These are phyloP conservation scores for Poecilia latipinna DNA, from an alignment of 2,113 vertebrate species.

Conservation along the genomic window DNA sequence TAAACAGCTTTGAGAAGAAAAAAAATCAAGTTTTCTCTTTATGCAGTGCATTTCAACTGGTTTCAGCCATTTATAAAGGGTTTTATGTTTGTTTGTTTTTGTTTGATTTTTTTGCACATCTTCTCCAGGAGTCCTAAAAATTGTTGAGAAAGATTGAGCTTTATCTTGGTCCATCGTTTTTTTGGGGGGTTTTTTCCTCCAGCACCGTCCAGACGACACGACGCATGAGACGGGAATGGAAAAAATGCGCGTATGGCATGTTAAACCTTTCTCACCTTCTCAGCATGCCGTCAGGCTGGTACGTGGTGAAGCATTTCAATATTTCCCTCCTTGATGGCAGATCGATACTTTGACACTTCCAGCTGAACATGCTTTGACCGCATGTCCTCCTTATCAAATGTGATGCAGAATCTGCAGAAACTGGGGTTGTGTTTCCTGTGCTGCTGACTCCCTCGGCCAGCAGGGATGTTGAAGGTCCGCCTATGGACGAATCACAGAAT, in stretches of 20 bases:
- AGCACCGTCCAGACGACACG: slow-evolving; percentile 21
- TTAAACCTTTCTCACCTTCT: slow-evolving; percentile 39
- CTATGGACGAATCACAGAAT: slow-evolving; percentile 13
- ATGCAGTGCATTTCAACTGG: too few species aligned
- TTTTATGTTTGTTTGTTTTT: too few species aligned
- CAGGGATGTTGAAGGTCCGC: slow-evolving; percentile 33
- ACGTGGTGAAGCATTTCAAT: slow-evolving; percentile 35
- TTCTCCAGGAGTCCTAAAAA: too few species aligned
- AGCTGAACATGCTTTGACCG: slow-evolving; percentile 30
- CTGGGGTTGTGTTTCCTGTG: slow-evolving; percentile 6
- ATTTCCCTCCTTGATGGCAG: slow-evolving; percentile 32
- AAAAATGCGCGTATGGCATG: slow-evolving; percentile 26
- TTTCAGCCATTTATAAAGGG: too few species aligned
- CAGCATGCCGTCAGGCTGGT: slow-evolving; percentile 4
- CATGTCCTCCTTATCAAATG: slow-evolving; percentile 54
- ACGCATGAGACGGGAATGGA: slow-evolving; percentile 42
- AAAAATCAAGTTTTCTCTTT: too few species aligned
- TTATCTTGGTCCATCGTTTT: background rate
- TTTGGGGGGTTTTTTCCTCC: background rate
- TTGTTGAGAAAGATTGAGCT: too few species aligned
- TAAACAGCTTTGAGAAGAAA: too few species aligned
- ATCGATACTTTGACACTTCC: slow-evolving; percentile 53
- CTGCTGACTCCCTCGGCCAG: background rate
- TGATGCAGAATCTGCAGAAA: slow-evolving; percentile 45
- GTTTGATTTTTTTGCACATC: too few species aligned